Conservation (phyloP, 2,113 vertebrate species). For the Nyctibius bracteatus region DNA sequence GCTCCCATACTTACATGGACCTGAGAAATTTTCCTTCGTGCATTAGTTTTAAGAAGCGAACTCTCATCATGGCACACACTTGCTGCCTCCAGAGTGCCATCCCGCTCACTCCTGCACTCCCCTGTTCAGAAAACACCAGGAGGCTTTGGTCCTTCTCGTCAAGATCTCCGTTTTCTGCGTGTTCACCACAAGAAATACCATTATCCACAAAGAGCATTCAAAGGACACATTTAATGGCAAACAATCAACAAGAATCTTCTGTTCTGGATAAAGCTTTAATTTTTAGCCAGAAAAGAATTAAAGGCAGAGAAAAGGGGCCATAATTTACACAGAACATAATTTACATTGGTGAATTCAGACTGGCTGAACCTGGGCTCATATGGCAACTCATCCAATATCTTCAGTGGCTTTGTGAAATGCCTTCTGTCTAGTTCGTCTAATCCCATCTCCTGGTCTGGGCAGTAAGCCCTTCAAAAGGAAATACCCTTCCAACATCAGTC, state of each 20-base stretch:
- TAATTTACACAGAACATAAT: not conserved
- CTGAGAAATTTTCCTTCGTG: conserved; percentile 74
- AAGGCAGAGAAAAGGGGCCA: not conserved
- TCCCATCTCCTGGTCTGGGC: not conserved
- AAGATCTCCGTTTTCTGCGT: conserved; percentile 57
- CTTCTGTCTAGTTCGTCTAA: not conserved
- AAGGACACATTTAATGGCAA: not conserved
- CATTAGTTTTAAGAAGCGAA: conserved; percentile 85
- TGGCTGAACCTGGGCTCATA: not conserved
- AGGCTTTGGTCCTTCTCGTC: conserved; percentile 71
- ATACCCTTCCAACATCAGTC: not conserved
- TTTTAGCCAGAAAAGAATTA: not conserved
- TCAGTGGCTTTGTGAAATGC: not conserved
- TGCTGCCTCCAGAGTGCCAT: conserved; percentile 88
- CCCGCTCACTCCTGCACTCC: conserved; percentile 1
- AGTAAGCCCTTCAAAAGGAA: not conserved
- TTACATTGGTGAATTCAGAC: not conserved
- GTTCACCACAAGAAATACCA: conserved; percentile 69
- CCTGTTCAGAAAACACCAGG: conserved; percentile 57
- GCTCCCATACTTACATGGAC: conserved; percentile 47
- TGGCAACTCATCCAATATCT: not conserved
- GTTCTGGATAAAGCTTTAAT: not conserved
- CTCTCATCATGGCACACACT: conserved; percentile 77
- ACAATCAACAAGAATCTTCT: not conserved
- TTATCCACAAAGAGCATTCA: conserved; percentile 62